Conservation (phyloP, 2,797 vertebrate genomes). For the Rhynchonycteris naso region DNA sequence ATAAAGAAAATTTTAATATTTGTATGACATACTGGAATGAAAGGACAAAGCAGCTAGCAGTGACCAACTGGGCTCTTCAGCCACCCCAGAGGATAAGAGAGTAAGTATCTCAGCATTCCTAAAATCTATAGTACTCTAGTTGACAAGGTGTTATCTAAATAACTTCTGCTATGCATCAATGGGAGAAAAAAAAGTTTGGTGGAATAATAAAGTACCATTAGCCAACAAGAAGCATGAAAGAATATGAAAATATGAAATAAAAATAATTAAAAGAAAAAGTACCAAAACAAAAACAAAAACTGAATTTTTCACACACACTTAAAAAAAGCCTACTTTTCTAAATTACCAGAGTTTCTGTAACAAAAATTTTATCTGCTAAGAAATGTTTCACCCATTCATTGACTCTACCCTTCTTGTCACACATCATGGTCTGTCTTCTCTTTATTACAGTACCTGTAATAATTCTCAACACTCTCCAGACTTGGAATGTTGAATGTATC, state of each 20-base stretch:
- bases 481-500: conserved; percentile 96
- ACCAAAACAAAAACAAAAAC: neutral
- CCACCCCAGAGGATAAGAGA: neutral
- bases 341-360: conserved; percentile 54
- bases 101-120: conserved; percentile 3
- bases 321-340: conserved; percentile 6
- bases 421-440: conserved; percentile 10
- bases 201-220: conserved; percentile 27
- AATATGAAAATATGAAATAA: neutral
- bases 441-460: conserved; percentile 92
- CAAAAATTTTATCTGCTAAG: conserved; percentile 55
- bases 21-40: neutral
- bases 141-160: conserved; percentile 32
- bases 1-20: conserved; percentile 24
- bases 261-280: conserved; percentile 48
- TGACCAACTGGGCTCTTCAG: neutral
- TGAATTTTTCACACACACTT: conserved; percentile 2
- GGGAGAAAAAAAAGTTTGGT: neutral
- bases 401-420: conserved; percentile 4
- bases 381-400: conserved; percentile 51
- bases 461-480: conserved; percentile 93
- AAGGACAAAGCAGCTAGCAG: neutral
- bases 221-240: conserved; percentile 18
- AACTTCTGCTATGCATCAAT: neutral
- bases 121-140: conserved; percentile 1